Conservation (phyloP, 2,888 invertebrate species). For the Chesias legatella region DNA sequence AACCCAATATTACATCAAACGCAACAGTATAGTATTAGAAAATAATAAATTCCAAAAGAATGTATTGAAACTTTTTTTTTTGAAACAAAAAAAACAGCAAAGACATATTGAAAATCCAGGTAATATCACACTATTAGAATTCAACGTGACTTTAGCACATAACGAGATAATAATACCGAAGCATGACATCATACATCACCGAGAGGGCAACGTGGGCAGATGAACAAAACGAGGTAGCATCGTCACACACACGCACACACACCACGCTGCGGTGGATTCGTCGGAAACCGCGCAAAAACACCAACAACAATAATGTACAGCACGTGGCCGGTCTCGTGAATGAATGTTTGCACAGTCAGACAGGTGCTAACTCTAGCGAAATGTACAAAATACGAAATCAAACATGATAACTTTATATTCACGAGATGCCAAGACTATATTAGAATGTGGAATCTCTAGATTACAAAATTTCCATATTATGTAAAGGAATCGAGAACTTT, state of each 20-base stretch:
- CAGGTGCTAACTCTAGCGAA: not conserved
- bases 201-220: slow-evolving; percentile 39
- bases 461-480: not conserved
- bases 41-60: too few species aligned
- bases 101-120: too few species aligned
- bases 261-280: slow-evolving; percentile 29
- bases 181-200: slow-evolving; percentile 66
- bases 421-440: too few species aligned
- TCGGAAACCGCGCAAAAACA: slow-evolving; percentile 39
- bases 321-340: slow-evolving; percentile 46
- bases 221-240: slow-evolving; percentile 49
- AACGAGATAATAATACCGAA: slow-evolving; percentile 33
- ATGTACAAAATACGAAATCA: not conserved
- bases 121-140: too few species aligned
- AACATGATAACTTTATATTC: not conserved
- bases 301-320: slow-evolving; percentile 28
- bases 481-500: not conserved
- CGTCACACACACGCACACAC: slow-evolving; percentile 57
- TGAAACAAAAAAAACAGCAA: too few species aligned
- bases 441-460: too few species aligned
- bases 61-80: too few species aligned
- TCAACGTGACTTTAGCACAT: not conserved
- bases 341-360: not conserved
- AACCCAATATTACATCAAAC: too few species aligned
- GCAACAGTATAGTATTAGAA: too few species aligned